Evolutionary conservation across 37 sponge, comb jelly and placozoan species (phyloP), one percentile per base, ranked within the genome.

Genomic region (Geodia barretti): DNA sequence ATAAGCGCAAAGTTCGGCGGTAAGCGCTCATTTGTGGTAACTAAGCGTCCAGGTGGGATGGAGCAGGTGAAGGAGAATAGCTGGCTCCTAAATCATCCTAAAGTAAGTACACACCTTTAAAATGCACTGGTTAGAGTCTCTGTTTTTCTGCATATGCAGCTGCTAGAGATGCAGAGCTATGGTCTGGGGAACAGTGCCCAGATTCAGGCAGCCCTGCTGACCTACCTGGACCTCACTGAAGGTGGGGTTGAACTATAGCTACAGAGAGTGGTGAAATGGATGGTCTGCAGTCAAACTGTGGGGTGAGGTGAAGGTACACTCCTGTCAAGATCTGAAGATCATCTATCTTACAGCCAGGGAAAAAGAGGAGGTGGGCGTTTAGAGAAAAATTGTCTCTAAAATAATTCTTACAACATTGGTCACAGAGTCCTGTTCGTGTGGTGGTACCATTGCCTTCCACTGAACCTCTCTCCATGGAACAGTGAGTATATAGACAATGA

Each of bases 191-290:
- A 72, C 39, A 17, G 41, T 39, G 19, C 26, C 3, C 82, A 82
- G 34, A 72, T 24, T 8, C 19, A 39, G 7, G 73, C 76, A 25
- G 68, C 84, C 1, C 8, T 75, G 24, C 70, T 39, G 3, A 41
- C 76, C 67, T 84, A 84, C 84, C 67, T 75, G 5, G 76, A 84
- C 39, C 76, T 84, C 24, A 84, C 84, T 37, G 84, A 84, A 68
- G 84, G 84, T 84, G 25, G 0, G 34, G n/a, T n/a, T n/a, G n/a
- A n/a, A n/a, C n/a, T n/a, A n/a, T 47, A 64, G 30, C 30, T 5
- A 64, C 11, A 5, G 31, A 17, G 31, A 23, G 31, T 34, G 70
- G 11, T 26, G 38, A 20, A 19, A 7, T 70, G 70, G 31, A 33
- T 30, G 36, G 31, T 75, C 73, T 38, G 1, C 75, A 75, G 75